Base-by-base conservation (phyloP, 2,113 vertebrate genomes). In the Plotosus lineatus region DNA sequence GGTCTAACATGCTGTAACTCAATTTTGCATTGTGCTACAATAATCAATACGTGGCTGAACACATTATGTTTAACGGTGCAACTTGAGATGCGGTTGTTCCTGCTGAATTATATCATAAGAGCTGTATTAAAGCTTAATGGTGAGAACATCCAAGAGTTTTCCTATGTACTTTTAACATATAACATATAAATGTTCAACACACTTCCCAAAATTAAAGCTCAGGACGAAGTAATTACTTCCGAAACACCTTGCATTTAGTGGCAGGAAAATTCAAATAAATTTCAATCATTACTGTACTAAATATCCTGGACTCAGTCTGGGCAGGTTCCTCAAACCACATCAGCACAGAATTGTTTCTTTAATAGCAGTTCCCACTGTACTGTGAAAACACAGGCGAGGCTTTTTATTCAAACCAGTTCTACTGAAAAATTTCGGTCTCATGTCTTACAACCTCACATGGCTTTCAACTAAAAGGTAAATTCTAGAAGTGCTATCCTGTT, bases 1-100 rank as follows among this genome's bases (percentile, higher is more conserved):
- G 33, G 15, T 77, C 55, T 46, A 61, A 77, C 75, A 77, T 51
- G 69, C 69, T 36, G 19, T 77, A 76, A 61, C 46, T 77, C 15
- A 77, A 77, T 77, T 77, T 46, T 46, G 36, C 69, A 51, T 23
- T 73, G 69, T 73, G 69, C 69, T 44, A 77, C 55, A 77, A 77
- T 77, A 60, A 44, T 77, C 55, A 77, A 61, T 77, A 77, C 17
- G 12, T 31, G 55, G 40, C 40, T 77, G 55, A 77, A 77, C 75
- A 61, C 56, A 77, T 73, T 60, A 76, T 56, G 5, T 46, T 46
- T 46, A 77, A 60, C 55, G 1, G 75, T 77, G 75, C n/a, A 77
- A 77, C 38, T 6, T 21, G 55, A 77, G 19, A 61, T 31, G 56
- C 12, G 12, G 23, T 61, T 77, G 17, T 77, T 77, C 55, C 28